Percentiles rank a stretch among this genome's conserved stretches.
These are phyloP conservation scores for Amniataba percoides DNA, from an alignment of 2,797 vertebrate genomes.

Conservation along the genomic window DNA sequence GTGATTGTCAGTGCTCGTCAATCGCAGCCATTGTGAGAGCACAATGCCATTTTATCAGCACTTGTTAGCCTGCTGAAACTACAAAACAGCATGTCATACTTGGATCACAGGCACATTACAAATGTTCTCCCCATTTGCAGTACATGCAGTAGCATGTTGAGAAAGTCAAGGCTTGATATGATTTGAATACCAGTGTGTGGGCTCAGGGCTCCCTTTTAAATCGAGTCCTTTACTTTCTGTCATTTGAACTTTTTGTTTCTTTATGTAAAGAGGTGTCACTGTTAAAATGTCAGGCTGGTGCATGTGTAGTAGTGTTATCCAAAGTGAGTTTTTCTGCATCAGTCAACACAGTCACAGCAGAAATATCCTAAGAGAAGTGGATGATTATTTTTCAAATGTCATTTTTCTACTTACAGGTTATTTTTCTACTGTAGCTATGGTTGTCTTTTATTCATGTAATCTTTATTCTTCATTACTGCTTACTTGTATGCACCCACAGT, in stretches of 20 bases:
- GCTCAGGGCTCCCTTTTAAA: background rate
- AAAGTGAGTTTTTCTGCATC: conserved; percentile 6
- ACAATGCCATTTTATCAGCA: conserved; percentile 46
- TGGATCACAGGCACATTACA: background rate
- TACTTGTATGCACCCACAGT: background rate
- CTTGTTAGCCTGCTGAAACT: conserved; percentile 17
- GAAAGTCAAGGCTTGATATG: background rate
- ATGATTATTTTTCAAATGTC: conserved; percentile 10
- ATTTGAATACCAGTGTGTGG: background rate
- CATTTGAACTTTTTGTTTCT: background rate
- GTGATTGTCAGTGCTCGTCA: conserved; percentile 44
- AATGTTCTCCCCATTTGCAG: background rate
- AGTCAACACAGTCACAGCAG: background rate
- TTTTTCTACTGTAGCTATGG: background rate
- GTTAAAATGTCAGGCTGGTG: background rate
- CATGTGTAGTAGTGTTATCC: background rate
- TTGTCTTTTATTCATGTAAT: background rate
- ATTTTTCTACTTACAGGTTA: background rate
- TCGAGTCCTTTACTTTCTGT: background rate
- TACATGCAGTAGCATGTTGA: background rate
- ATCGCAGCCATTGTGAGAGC: conserved; percentile 41
- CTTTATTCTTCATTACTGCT: background rate
- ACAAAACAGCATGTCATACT: background rate
- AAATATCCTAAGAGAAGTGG: background rate
- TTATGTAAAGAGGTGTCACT: background rate